phyloP scores from a whole-genome alignment of 2,888 invertebrate species.

The Tetanocera ferruginea region DNA sequence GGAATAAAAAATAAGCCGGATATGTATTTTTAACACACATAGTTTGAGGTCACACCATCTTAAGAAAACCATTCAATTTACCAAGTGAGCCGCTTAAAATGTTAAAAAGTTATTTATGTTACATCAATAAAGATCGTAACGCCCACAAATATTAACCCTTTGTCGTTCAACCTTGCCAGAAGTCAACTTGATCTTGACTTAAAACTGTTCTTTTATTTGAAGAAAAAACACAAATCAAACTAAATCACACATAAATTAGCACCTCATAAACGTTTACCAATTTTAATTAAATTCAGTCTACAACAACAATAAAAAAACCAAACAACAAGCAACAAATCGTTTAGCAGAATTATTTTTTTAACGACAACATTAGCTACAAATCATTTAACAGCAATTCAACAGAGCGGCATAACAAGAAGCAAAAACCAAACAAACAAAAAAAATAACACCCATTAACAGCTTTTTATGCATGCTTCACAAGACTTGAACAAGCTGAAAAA shows the following conservation, averaged over 20 bases:
- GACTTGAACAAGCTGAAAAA: background rate
- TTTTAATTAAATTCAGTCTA: background rate
- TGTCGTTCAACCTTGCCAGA: too few relatives aligned
- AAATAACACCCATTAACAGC: background rate
- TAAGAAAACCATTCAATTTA: too few relatives aligned
- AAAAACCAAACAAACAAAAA: background rate
- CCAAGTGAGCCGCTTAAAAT: too few relatives aligned
- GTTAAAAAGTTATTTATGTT: too few relatives aligned
- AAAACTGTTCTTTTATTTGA: too few relatives aligned
- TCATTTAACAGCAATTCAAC: conserved; percentile 10
- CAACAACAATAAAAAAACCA: background rate
- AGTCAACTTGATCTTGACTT: too few relatives aligned
- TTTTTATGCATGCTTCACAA: background rate
- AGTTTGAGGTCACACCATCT: background rate
- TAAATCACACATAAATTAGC: background rate
- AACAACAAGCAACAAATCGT: background rate
- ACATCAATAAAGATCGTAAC: too few relatives aligned
- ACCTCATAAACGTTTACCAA: conserved; percentile 2
- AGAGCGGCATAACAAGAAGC: background rate
- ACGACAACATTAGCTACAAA: conserved; percentile 12
- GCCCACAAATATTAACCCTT: too few relatives aligned
- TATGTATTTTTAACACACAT: too few relatives aligned
- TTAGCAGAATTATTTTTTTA: background rate
- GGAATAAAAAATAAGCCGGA: too few relatives aligned
- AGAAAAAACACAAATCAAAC: too few relatives aligned